Evolutionary conservation across 2,797 vertebrate species (phyloP).

Genomic region (Atherinosoma microstoma): DNA sequence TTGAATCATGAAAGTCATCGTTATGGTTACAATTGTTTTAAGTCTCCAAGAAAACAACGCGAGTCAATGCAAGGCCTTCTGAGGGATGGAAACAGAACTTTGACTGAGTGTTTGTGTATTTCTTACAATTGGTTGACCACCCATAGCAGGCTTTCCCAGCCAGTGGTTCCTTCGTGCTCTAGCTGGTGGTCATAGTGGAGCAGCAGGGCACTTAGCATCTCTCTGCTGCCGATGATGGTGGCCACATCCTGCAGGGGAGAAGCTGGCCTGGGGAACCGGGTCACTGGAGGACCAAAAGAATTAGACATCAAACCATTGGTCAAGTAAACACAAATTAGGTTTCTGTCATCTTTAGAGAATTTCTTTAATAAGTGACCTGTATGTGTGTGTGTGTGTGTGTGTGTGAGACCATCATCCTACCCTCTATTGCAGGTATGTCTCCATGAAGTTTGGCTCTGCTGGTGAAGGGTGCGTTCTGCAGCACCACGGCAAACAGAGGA

Average conservation of each 20-base stretch:
- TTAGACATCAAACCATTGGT: background rate
- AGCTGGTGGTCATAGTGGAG: slow-evolving; percentile 96
- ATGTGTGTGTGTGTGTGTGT: background rate
- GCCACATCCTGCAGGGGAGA: slow-evolving; percentile 96
- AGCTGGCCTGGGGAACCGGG: slow-evolving; percentile 93
- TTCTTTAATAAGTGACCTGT: background rate
- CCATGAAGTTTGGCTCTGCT: slow-evolving; percentile 90
- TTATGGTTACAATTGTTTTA: background rate
- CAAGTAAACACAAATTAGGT: background rate
- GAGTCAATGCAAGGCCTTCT: background rate
- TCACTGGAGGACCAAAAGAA: slow-evolving; percentile 83
- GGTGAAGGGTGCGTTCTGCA: slow-evolving; percentile 95
- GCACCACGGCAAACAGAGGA: slow-evolving; percentile 92
- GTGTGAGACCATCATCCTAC: slow-evolving; percentile 68
- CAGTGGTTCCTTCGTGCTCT: slow-evolving; percentile 95
- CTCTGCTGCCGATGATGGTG: slow-evolving; percentile 93
- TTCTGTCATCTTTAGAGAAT: background rate
- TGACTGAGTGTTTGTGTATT: background rate
- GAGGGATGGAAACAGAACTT: background rate
- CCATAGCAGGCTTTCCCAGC: slow-evolving; percentile 98
- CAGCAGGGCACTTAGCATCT: slow-evolving; percentile 89
- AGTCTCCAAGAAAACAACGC: background rate
- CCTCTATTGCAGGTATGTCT: slow-evolving; percentile 93
- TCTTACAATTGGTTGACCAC: slow-evolving; percentile 99
- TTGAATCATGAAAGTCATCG: background rate